Conservation (phyloP, 2,888 invertebrate species). For the Andrena trimmerana region DNA sequence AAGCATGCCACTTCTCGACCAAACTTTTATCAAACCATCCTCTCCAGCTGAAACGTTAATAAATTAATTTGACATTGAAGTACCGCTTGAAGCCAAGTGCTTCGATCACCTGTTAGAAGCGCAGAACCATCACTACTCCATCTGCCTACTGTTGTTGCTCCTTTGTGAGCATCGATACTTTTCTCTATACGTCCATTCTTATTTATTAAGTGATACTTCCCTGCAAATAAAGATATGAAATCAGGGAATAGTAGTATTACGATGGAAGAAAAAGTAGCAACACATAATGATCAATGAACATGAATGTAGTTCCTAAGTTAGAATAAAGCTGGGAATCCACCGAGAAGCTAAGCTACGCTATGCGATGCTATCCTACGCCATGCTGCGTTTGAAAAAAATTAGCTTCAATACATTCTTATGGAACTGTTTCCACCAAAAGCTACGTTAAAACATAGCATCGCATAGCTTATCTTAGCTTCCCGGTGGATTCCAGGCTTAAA, state of each 20-base stretch:
- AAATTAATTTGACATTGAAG: background rate
- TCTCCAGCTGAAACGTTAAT: slow-evolving; percentile 91
- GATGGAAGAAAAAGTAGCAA: background rate
- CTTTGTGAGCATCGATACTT: slow-evolving; percentile 95
- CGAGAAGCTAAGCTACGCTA: no score
- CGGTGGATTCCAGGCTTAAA: no score
- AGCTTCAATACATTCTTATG: no score
- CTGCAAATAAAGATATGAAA: slow-evolving; percentile 80
- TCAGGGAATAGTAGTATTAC: background rate
- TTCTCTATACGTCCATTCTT: slow-evolving; percentile 97
- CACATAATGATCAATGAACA: no score
- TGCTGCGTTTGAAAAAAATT: no score
- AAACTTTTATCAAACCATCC: slow-evolving; percentile 98
- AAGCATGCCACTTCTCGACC: slow-evolving; percentile 98
- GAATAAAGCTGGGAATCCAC: background rate
- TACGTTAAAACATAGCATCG: no score
- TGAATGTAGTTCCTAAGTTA: no score
- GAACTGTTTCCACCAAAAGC: no score
- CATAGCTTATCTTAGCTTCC: no score
- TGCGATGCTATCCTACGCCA: no score
- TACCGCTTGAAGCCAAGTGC: background rate
- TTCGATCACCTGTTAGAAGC: slow-evolving; percentile 91
- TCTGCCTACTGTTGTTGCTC: slow-evolving; percentile 94
- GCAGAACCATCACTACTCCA: slow-evolving; percentile 99
- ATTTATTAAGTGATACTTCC: slow-evolving; percentile 94